Conservation (phyloP, 2,113 vertebrate species). For the Xiphias gladius region DNA sequence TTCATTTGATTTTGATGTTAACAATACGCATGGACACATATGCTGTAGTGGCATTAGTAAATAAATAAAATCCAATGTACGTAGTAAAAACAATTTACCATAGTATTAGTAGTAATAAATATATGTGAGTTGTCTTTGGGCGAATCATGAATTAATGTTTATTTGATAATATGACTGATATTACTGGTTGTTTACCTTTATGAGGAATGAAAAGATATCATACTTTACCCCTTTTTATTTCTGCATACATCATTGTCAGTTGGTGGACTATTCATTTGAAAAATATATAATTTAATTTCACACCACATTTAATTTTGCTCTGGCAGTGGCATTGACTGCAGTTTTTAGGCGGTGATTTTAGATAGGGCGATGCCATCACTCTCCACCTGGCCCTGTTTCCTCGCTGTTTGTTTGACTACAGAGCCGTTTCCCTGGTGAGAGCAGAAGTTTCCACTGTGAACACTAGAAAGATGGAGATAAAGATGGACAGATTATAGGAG, state of each 20-base stretch:
- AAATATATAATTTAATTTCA: conserved; percentile 28
- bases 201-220: not conserved
- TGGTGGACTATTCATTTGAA: not conserved
- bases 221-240: not conserved
- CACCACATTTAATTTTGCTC: not conserved
- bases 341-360: not conserved
- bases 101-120: too few relatives aligned
- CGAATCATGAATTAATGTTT: not conserved
- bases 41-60: too few relatives aligned
- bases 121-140: not conserved
- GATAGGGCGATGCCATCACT: conserved; percentile 18
- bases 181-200: not conserved
- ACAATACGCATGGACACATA: too few relatives aligned
- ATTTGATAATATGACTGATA: not conserved
- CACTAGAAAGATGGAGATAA: conserved; percentile 77
- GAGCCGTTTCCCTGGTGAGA: conserved; percentile 66
- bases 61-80: too few relatives aligned
- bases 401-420: conserved; percentile 67
- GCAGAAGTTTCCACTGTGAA: conserved; percentile 73
- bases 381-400: conserved; percentile 60
- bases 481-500: conserved; percentile 65
- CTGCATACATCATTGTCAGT: not conserved
- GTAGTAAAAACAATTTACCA: too few relatives aligned
- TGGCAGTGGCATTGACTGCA: conserved; percentile 1
- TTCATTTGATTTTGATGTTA: too few relatives aligned